These are phyloP conservation scores for Portunus trituberculatus DNA, from an alignment of 1,140 invertebrate genomes.

Conservation along the genomic window DNA sequence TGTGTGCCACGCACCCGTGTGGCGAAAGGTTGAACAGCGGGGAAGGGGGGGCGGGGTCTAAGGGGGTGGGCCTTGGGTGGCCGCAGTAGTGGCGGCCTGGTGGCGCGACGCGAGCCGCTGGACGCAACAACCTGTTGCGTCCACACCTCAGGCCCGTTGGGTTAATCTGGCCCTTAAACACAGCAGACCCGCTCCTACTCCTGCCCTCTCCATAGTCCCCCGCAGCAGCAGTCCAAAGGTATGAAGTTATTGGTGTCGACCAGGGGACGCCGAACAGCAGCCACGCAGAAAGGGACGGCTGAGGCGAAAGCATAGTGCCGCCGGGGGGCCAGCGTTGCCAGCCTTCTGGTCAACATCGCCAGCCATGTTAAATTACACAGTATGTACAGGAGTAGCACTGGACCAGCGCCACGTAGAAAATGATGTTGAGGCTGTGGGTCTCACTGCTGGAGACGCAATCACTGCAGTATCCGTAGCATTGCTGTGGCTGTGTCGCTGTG, in stretches of 20 bases:
- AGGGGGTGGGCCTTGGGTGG: not conserved
- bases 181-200: not conserved
- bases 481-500: too few species aligned
- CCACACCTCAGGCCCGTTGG: not conserved
- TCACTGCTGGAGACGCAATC: too few species aligned
- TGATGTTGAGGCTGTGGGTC: too few species aligned
- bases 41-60: not conserved
- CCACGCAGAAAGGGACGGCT: not conserved
- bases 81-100: not conserved
- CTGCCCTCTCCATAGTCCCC: not conserved
- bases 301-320: not conserved
- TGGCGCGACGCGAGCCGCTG: not conserved
- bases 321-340: not conserved
- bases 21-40: not conserved
- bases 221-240: not conserved
- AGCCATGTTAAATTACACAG: not conserved
- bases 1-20: not conserved
- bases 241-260: not conserved
- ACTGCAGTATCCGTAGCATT: too few species aligned
- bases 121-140: conserved; percentile 9
- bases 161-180: not conserved
- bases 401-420: not conserved
- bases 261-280: not conserved
- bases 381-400: not conserved
- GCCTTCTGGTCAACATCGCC: not conserved